Base-by-base conservation (phyloP, 2,888 invertebrate species). In the Dryobotodes eremita region DNA sequence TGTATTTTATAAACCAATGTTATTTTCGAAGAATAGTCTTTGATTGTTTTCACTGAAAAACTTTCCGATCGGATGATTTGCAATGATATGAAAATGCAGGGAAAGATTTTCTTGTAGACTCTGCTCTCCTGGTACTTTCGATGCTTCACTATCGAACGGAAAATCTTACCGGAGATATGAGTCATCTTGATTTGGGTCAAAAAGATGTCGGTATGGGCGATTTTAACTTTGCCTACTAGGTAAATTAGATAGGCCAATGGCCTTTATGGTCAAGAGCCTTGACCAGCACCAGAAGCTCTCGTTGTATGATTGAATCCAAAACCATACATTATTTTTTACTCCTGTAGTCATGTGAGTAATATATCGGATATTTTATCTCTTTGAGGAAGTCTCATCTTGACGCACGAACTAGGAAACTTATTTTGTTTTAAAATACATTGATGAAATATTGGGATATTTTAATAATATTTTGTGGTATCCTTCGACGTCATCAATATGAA, bases 111-210 rank as follows among this genome's bases (percentile, higher is more conserved):
- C 59, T 53, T 8, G 50, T 13, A 10, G 17, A 26, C 72, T 79
- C 50, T 79, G 65, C 23, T 15, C 7, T 53, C 72, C 72, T 79
- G 36, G 79, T 79, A 66, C 59, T 23, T 79, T 71, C 10, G 17
- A 36, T 10, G 53, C 36, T 10, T 23, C 1, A 48, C n/a, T 79
- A 79, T 79, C 65, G 72, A 79, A 66, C 72, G 71, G 46, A 53
- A 57, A 53, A 57, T 72, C 46, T 71, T 66, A n/a, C 15, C 31
- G 17, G n/a, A 72, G n/a, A 71, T 31, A 50, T 17, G 17, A 15
- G 13, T 1, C 1, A 53, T 31, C 64, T 65, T 46, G 53, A 72
- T 80, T 66, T 59, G 72, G 65, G 13, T 23, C 3, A 31, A 20
- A 57, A 57, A 42, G 6, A 20, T 31, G 26, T 53, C 42, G 11